phyloP scores from a whole-genome alignment of 2,113 vertebrate genomes.

The Charina bottae region DNA sequence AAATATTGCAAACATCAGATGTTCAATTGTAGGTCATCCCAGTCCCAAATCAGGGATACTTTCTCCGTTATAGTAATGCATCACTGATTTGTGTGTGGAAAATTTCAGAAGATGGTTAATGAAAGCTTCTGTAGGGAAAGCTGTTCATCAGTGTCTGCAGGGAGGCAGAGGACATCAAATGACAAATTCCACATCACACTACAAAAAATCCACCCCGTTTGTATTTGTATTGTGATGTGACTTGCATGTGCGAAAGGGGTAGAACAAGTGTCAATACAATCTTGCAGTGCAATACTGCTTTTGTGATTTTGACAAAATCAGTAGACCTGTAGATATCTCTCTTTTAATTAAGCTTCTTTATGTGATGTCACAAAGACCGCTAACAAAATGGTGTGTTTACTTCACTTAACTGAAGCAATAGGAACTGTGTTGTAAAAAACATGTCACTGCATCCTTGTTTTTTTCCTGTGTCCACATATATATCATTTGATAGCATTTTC shows the following conservation, averaged over 20 bases:
- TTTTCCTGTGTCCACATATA: background rate
- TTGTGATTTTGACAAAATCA: background rate
- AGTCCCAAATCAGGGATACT: background rate
- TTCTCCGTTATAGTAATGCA: background rate
- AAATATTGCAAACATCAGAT: background rate
- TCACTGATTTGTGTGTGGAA: background rate
- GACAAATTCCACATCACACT: background rate
- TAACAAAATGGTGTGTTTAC: background rate
- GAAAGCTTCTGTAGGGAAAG: background rate
- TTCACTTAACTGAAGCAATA: background rate
- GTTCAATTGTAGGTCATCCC: background rate
- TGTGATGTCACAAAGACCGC: conserved; percentile 3
- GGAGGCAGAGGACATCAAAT: background rate
- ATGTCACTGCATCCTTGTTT: background rate
- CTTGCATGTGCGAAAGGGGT: background rate
- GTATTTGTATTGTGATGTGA: background rate
- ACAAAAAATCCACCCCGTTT: background rate
- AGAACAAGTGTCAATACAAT: background rate
- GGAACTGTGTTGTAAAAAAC: background rate
- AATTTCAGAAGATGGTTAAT: background rate
- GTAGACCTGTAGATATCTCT: background rate
- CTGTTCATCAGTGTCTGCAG: background rate
- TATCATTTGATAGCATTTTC: background rate
- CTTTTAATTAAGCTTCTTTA: background rate
- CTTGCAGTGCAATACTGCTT: background rate